Percentiles rank a stretch among this genome's conserved stretches.
phyloP scores from a whole-genome alignment of 53 echinoderm and acorn worm genomes.

The Pentamera pediparva region DNA sequence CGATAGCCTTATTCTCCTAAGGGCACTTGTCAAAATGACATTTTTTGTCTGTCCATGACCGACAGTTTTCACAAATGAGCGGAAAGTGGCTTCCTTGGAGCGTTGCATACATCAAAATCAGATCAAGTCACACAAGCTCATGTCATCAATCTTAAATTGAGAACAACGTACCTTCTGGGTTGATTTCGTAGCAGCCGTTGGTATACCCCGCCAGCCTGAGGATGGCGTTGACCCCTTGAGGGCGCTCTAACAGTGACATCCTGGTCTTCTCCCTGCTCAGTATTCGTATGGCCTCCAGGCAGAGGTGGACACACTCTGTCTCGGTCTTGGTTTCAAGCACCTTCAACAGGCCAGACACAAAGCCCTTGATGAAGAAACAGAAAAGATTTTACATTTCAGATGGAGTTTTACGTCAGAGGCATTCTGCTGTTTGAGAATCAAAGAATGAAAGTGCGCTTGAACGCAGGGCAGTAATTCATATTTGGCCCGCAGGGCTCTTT shows the following conservation, averaged over 20 bases:
- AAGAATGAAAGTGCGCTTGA: too few relatives aligned
- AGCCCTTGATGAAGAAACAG: slow-evolving; percentile 46
- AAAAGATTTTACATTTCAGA: not conserved
- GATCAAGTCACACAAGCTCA: not conserved
- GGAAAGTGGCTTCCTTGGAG: too few relatives aligned
- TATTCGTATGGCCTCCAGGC: slow-evolving; percentile 81
- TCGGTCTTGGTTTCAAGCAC: slow-evolving; percentile 44
- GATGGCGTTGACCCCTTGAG: slow-evolving; percentile 59
- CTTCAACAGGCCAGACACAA: slow-evolving; percentile 59
- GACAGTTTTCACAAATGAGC: too few relatives aligned
- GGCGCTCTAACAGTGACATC: slow-evolving; percentile 61
- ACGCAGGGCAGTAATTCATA: too few relatives aligned
- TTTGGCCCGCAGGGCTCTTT: too few relatives aligned
- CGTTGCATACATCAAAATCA: not conserved
- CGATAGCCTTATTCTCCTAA: too few relatives aligned
- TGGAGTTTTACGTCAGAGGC: not conserved
- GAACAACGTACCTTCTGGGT: slow-evolving; percentile 48
- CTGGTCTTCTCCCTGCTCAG: slow-evolving; percentile 77
- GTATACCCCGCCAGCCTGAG: slow-evolving; percentile 69
- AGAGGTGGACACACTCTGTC: slow-evolving; percentile 68
- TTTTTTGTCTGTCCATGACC: too few relatives aligned
- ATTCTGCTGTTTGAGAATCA: not conserved
- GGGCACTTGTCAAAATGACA: too few relatives aligned
- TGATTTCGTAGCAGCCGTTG: slow-evolving; percentile 40
- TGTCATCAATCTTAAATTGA: not conserved